Evolutionary conservation across 2,888 invertebrate genomes (phyloP), one percentile per base, ranked within the genome.

Genomic region (Drosophila kuntzei): DNA sequence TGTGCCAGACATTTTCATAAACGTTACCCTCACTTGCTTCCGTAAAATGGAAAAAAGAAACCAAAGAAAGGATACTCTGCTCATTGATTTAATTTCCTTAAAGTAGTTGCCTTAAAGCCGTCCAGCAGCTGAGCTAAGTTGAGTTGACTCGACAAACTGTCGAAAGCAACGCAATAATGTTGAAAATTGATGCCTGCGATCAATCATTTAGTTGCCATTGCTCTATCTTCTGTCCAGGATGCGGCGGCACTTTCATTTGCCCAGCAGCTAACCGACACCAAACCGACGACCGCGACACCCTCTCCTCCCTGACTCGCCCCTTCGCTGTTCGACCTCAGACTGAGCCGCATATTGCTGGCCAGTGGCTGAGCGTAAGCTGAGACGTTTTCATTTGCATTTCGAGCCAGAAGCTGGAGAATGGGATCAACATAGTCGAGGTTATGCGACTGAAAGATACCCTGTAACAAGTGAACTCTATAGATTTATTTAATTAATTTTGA

Each of bases 341-440:
- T 16, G n/a, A 22, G 36, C 20, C 58, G 63, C 58, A 75, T 58
- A 49, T 58, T 68, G 59, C 71, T 64, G 49, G 58, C 50, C 47
- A 57, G 53, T 63, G 54, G 57, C n/a, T 34, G 51, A 50, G 44
- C 61, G 83, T 87, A 83, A 83, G 82, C 60, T 83, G 83, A 83
- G 83, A 85, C 82, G 67, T 84, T 87, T 85, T 86, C 88, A 88
- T 85, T 85, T 85, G 84, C 88, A 85, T 85, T 88, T 80, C 55
- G 29, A 50, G 71, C 61, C 67, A 74, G 71, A 54, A 59, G 55
- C 54, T 51, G 62, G 47, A 8, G 20, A 66, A 59, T 46, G 43
- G 14, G 29, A 50, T 61, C 43, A 32, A 32, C 9, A 18, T 9
- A 9, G 4, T 0, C 0, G 6, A 6, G 3, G 0, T 11, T 11